Conservation (phyloP, 2,888 invertebrate genomes). For the Muscina levida region DNA sequence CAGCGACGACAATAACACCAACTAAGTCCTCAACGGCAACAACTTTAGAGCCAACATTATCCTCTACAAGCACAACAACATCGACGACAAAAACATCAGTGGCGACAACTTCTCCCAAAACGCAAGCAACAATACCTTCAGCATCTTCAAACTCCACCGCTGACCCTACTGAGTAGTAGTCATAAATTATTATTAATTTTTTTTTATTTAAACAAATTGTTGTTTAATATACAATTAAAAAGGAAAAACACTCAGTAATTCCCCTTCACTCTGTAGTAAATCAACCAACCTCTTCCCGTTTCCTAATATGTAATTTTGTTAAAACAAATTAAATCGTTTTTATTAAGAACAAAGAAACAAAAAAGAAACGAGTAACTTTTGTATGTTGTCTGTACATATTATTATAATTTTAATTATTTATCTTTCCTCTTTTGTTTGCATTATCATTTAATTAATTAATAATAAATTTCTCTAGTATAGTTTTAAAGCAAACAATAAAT, state of each 20-base stretch:
- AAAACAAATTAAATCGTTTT: constrained; percentile 21
- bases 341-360: constrained; percentile 28
- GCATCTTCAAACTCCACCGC: constrained; percentile 68
- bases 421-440: constrained; percentile 6
- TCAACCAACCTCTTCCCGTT: neutral
- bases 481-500: constrained; percentile 16
- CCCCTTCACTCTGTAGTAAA: constrained; percentile 9
- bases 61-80: constrained; percentile 50
- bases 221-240: constrained; percentile 18
- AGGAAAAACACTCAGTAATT: constrained; percentile 13
- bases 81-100: constrained; percentile 53
- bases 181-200: constrained; percentile 60
- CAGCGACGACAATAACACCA: constrained; percentile 24
- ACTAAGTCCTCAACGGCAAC: constrained; percentile 22
- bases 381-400: constrained; percentile 57
- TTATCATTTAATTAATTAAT: constrained; percentile 17
- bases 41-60: neutral
- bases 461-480: constrained; percentile 4
- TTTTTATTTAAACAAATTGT: constrained; percentile 32
- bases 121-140: constrained; percentile 59
- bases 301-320: constrained; percentile 1
- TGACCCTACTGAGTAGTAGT: constrained; percentile 74
- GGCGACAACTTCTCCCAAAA: constrained; percentile 36
- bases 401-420: neutral
- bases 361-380: neutral